Conservation (phyloP, 2,888 invertebrate species). For the Drosophila hamatofila region DNA sequence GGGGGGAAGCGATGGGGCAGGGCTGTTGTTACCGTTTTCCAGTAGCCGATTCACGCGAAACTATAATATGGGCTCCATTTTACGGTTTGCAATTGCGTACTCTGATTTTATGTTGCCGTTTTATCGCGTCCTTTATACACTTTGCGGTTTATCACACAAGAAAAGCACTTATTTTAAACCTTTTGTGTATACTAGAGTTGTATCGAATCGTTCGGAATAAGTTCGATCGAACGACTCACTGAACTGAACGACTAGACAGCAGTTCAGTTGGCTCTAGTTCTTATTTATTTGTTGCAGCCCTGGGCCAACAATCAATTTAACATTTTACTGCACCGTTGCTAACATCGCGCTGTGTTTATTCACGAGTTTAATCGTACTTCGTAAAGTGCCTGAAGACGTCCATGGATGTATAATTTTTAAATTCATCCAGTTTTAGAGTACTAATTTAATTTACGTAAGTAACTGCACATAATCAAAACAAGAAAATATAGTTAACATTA, state of each 20-base stretch:
- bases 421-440: neutral
- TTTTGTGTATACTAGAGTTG: slow-evolving; percentile 75
- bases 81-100: slow-evolving; percentile 39
- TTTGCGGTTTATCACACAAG: slow-evolving; percentile 63
- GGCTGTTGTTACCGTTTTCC: slow-evolving; percentile 76
- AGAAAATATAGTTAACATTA: neutral
- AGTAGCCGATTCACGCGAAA: slow-evolving; percentile 66
- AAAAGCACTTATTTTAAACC: slow-evolving; percentile 73
- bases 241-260: slow-evolving; percentile 9
- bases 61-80: slow-evolving; percentile 64
- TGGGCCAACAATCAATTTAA: neutral
- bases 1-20: slow-evolving; percentile 58
- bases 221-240: slow-evolving; percentile 42
- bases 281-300: slow-evolving; percentile 12
- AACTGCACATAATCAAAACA: neutral
- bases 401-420: neutral
- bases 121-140: slow-evolving; percentile 38
- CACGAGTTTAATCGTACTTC: neutral
- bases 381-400: neutral
- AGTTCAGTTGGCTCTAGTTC: slow-evolving; percentile 7
- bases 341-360: neutral
- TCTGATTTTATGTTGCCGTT: slow-evolving; percentile 45
- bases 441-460: neutral
- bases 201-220: slow-evolving; percentile 49
- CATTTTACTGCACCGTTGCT: neutral